Evolutionary conservation across 2,113 vertebrate species (phyloP), one percentile per base, ranked within the genome.

Genomic region (Tenrec ecaudatus): DNA sequence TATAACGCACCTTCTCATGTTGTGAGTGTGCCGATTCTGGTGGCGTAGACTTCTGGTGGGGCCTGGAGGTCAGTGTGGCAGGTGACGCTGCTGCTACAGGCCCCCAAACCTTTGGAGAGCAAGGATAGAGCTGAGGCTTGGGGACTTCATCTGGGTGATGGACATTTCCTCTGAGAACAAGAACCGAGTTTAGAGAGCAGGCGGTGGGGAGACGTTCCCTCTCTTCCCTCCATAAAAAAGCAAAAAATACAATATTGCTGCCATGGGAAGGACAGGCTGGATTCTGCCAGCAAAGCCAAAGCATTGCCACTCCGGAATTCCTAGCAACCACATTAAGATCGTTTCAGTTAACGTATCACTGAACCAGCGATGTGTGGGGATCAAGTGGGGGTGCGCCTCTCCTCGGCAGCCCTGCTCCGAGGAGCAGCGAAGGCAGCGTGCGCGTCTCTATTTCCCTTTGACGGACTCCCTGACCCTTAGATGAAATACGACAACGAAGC

Each of bases 401-500:
- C 7, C 19, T 66, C 29, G 66, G 78, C 12, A 14, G 47, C 47
- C 4, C 47, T 10, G 47, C 12, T 53, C 20, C 69, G 38, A 64
- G 6, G 71, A 87, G 62, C 88, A 78, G 64, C 64, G 36, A 75
- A 57, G 86, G 66, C 53, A 75, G 33, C 60, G 29, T 40, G 36
- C 23, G 20, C 27, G 76, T 19, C 27, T 87, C 53, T 62, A 8
- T 58, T 76, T 76, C 17, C 76, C 29, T 53, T 31, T 22, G 16
- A 16, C 31, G 23, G 47, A 14, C 29, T 47, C 33, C 29, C 43
- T 66, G 86, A 64, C 66, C 82, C 81, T 86, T 16, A 38, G 90
- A 64, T 87, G 75, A 89, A 94, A 94, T 80, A 88, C 29, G 31
- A 60, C 85, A 22, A 36, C 22, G 53, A 82, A 68, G 3, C 9